Base-by-base conservation (phyloP, 2,797 vertebrate genomes). In the Danio tinwini region DNA sequence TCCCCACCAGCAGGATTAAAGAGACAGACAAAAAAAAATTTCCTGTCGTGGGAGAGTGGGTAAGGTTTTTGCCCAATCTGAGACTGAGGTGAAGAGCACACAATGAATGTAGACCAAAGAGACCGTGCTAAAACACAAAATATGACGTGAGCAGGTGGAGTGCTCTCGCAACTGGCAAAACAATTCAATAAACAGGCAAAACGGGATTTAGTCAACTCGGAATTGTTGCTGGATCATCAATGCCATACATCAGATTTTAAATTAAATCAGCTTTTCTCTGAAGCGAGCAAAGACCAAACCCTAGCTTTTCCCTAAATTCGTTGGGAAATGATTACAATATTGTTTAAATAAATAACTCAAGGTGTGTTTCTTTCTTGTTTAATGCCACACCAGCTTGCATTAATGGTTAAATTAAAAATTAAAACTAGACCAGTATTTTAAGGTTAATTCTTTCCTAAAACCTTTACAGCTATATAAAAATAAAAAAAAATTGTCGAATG, bases 1-100 rank as follows among this genome's bases (percentile, higher is more conserved):
- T 58, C 53, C 70, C 42, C 19, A 40, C 42, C 40, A 45, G n/a
- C 5, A 37, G 44, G 19, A 73, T 44, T 21, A 56, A 9, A 52
- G 13, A 52, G 5, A 59, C 19, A 11, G 12, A 44, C 7, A 11
- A 29, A 72, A 11, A n/a, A n/a, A n/a, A n/a, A n/a, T n/a, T 29
- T 29, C 13, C 13, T 7, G 21, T 16, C 2, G 17, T 58, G n/a
- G 69, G 50, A 14, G 16, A 63, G 62, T 14, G 12, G 64, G 37
- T 61, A 76, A 78, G 37, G 17, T 29, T 58, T 29, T 42, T 39
- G 49, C 42, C 52, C 19, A 64, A 63, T 86, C 81, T 86, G 90
- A 90, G 76, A 29, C 29, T 29, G 29, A 89, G 85, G 91, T 92
- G 92, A 89, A 90, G 90, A 88, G 89, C 89, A 93, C 91, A 90